Evolutionary conservation across 2,888 invertebrate genomes (phyloP), one percentile per base, ranked within the genome.

Genomic region (Brenthis daphne): DNA sequence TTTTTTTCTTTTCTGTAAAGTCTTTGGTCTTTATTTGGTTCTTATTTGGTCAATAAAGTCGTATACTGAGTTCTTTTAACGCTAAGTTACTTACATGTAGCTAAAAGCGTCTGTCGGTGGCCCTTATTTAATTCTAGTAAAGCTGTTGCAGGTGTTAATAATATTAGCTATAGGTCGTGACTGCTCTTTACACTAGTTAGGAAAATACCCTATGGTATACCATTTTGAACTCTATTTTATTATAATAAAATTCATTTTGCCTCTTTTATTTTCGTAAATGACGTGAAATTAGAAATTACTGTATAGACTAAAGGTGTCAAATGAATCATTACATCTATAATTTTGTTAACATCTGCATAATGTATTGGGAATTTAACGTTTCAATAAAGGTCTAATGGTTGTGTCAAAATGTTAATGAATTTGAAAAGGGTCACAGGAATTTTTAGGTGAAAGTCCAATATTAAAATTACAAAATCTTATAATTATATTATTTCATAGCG

Each of bases 101-200:
- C 75, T 85, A 83, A 85, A 85, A 85, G 83, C 83, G 77, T 83
- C 86, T 83, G 84, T 82, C 82, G 85, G 78, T 78, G 69, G 79
- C 77, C 77, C 78, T 83, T 80, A 84, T 81, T 84, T 82, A 80
- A 82, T 81, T 82, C 77, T 71, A 55, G 77, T 71, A 77, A 78
- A 77, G 77, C 76, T 74, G 71, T 71, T 66, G 57, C 76, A 71
- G 79, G 80, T 80, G 81, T 77, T 82, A 83, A 84, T 82, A 77
- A 77, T 76, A 75, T 77, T 75, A 75, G 70, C 77, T 76, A 80
- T 77, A 78, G 76, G 75, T 75, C 75, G 75, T 75, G 80, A 78
- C 79, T 77, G 60, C 71, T 64, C 69, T 65, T 12, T 16, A 16
- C 12, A 33, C 57, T 14, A 57, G 37, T 57, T 43, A 16, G 12